A percentile compares a stretch with the other conserved stretches of the same genome.
phyloP scores from a whole-genome alignment of 2,797 vertebrate species.

The Tachyglossus aculeatus region DNA sequence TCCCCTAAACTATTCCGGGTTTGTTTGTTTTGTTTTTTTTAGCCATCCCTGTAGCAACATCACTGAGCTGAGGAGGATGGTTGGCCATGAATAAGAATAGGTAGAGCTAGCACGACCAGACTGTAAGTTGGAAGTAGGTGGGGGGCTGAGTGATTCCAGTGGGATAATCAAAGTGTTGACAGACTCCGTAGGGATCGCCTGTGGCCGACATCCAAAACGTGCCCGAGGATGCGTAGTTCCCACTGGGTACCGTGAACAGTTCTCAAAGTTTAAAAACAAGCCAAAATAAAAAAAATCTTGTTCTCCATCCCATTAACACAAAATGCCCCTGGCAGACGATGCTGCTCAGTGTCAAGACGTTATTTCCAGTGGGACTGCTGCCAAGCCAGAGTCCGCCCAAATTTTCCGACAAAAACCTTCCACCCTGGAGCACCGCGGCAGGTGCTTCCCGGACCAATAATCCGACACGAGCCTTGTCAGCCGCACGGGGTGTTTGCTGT shows the following conservation, averaged over 20 bases:
- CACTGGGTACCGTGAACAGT: not conserved
- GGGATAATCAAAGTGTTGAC: not conserved
- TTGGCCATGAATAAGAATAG: fast-evolving
- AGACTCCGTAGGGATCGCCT: not conserved
- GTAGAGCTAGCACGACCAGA: not conserved
- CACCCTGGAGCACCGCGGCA: fast-evolving
- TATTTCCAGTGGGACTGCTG: not conserved
- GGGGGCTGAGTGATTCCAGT: not conserved
- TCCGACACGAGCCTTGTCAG: not conserved
- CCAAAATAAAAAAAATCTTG: not conserved
- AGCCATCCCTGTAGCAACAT: not conserved
- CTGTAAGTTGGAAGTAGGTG: fast-evolving
- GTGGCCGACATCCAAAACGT: not conserved
- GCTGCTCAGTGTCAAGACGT: not conserved
- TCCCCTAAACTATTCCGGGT: not conserved
- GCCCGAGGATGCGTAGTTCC: not conserved
- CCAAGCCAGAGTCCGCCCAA: fast-evolving
- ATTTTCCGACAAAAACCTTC: fast-evolving
- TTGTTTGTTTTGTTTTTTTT: not conserved
- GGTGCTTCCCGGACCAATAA: not conserved
- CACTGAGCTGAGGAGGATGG: fast-evolving
- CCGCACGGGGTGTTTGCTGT: not conserved
- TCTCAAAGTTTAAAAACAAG: not conserved
- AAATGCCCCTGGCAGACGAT: slow-evolving; percentile 25
- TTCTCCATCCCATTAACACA: slow-evolving; percentile 18